Base-by-base conservation (phyloP, 1,140 invertebrate genomes). In the Euura lappo region DNA sequence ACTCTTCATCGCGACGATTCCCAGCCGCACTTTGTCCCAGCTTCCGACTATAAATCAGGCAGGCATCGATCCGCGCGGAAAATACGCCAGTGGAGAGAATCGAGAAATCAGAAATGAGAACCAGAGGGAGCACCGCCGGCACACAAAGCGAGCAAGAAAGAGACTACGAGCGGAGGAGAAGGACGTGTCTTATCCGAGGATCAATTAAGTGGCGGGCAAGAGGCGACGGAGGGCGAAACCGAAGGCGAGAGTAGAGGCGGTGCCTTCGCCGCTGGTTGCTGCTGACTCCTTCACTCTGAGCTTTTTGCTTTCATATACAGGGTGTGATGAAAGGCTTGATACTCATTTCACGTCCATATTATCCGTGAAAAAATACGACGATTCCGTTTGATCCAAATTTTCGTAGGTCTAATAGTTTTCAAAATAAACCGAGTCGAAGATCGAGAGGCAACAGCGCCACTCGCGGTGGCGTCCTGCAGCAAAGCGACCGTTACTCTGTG, bases 161-260 rank as follows among this genome's bases (percentile, higher is more conserved):
- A 60, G 6, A 60, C 10, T 6, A 6, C 8, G 13, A n/a, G 13
- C 51, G 51, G 51, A 60, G 51, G 51, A 60, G 10, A 60, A 60
- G 51, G 13, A 60, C 51, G 51, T 60, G 51, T 60, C 51, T 60
- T 60, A 60, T 60, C 51, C 51, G 8, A 60, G 51, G 51, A 60
- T 60, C 51, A 60, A 60, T 60, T 60, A 60, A 60, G 51, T 60
- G 51, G 51, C 51, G 51, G 51, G 51, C 51, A 60, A 60, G 51
- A 8, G 51, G 51, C 51, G 6, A 11, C 51, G 51, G 51, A 60
- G 51, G 51, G n/a, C 8, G n/a, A n/a, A 60, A n/a, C 13, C 51
- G 3, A 60, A 60, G 51, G 13, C 8, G 51, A 60, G 51, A 6
- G 51, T 60, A 60, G 51, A 60, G 13, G 51, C 8, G 51, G 51